Evolutionary conservation across 1,140 invertebrate species (phyloP), one percentile per base, ranked within the genome.

Genomic region (Drosophila varians): DNA sequence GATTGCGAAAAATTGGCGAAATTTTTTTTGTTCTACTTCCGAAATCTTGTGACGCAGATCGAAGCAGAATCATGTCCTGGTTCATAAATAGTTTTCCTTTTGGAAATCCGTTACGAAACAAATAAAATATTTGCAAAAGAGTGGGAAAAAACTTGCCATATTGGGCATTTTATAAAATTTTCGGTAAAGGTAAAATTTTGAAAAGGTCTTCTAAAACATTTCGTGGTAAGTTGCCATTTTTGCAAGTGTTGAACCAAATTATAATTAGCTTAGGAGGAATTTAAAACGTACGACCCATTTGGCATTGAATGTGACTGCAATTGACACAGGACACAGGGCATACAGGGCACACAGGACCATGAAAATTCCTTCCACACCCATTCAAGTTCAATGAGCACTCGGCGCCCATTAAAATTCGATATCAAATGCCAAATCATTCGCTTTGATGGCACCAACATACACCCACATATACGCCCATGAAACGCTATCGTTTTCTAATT

Each of bases 341-440:
- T n/a, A n/a, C n/a, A n/a, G n/a, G n/a, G n/a, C n/a, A 52, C 47
- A 66, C 26, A 21, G 55, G 21, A 19, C 53, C 42, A 18, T 11
- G 16, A 14, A 36, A n/a, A 26, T n/a, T 21, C 18, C 56, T 16
- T 19, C 21, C 55, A 56, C 26, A 45, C n/a, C 11, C 18, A 64
- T 40, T 60, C 28, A 14, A 38, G 60, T 45, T 66, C 46, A 43
- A 43, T 53, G 64, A 25, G 60, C 61, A 53, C 64, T 51, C 38
- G 18, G 28, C 46, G 38, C 38, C 16, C 62, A 66, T 66, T 66
- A 66, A 66, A 66, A 66, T 45, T 45, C 38, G 26, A 28, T 66
- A 66, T 66, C 46, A 66, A 66, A 66, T 66, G 64, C 38, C 60
- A 34, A 52, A 53, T 66, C 26, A 66, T 65, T 65, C 38, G 36